Conservation (phyloP, 2,888 invertebrate species). For the Sesamia inferens region DNA sequence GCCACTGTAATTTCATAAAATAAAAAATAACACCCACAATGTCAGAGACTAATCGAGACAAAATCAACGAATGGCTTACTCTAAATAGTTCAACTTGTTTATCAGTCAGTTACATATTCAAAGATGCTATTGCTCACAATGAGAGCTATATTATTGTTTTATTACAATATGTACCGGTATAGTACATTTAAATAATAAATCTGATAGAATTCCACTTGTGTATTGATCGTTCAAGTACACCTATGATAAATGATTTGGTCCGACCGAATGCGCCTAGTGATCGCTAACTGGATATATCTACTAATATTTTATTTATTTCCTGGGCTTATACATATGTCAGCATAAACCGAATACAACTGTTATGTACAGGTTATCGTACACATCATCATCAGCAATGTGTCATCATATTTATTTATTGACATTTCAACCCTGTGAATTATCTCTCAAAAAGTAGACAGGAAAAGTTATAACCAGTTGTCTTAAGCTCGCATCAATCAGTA, state of each 20-base stretch:
- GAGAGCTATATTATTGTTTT: neutral
- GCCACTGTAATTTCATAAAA: too few relatives aligned
- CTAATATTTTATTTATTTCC: neutral
- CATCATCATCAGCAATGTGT: neutral
- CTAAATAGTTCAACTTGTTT: neutral
- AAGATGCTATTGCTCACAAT: neutral
- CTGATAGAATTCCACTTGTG: neutral
- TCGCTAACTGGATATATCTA: neutral
- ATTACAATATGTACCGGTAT: neutral
- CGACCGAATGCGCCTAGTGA: neutral
- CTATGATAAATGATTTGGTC: neutral
- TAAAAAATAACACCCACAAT: neutral
- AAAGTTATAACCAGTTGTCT: neutral
- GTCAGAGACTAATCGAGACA: neutral
- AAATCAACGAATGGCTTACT: neutral
- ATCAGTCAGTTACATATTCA: neutral
- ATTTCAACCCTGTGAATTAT: neutral
- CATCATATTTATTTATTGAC: neutral
- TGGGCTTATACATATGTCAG: neutral
- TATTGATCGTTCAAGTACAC: neutral
- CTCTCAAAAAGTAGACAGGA: neutral
- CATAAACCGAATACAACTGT: neutral
- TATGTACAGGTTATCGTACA: neutral
- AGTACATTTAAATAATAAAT: neutral
- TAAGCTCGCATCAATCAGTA: constrained; percentile 9